Base-by-base conservation (phyloP, 2,888 invertebrate genomes). In the Melipona beecheii region DNA sequence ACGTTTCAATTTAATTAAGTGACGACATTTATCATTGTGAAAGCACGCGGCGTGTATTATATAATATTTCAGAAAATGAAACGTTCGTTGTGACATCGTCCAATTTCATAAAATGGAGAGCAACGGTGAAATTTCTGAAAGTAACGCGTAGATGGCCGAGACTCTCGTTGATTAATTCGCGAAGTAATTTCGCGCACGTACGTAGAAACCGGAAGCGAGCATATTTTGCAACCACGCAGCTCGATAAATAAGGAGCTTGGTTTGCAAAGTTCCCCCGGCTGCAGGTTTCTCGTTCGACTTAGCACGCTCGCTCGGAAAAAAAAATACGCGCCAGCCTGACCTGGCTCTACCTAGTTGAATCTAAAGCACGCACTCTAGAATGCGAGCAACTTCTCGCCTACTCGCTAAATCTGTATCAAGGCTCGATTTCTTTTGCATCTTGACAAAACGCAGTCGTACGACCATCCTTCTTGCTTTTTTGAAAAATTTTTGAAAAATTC, bases 301-400 rank as follows among this genome's bases (percentile, higher is more conserved):
- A 56, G 50, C 36, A 31, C 36, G 65, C 58, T 19, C 36, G 54
- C 27, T 50, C 4, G 50, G 36, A 52, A 50, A 64, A 56, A 36
- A 31, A 52, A 66, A 43, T 43, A 58, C 49, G 24, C 21, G 31
- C 21, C 17, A 17, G 21, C 24, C 21, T 27, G 43, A 27, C 60
- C n/a, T 49, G 21, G n/a, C 36, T 54, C 56, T 65, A 15, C 65
- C n/a, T 56, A 36, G 64, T 77, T 71, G 43, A 70, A 65, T n/a
- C 62, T 65, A 31, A 78, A 78, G 56, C 49, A 58, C 49, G 54
- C 65, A 73, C 66, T 66, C 65, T 52, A 60, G 58, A 71, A 76
- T 73, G 50, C 62, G n/a, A 62, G 36, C n/a, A 36, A 31, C n/a
- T 27, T 68, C 19, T 68, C 19, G 68, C n/a, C 21, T 43, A 31